Percentiles rank a stretch among this genome's conserved stretches.
phyloP scores from a whole-genome alignment of 2,113 vertebrate genomes.

The Trachemys scripta region DNA sequence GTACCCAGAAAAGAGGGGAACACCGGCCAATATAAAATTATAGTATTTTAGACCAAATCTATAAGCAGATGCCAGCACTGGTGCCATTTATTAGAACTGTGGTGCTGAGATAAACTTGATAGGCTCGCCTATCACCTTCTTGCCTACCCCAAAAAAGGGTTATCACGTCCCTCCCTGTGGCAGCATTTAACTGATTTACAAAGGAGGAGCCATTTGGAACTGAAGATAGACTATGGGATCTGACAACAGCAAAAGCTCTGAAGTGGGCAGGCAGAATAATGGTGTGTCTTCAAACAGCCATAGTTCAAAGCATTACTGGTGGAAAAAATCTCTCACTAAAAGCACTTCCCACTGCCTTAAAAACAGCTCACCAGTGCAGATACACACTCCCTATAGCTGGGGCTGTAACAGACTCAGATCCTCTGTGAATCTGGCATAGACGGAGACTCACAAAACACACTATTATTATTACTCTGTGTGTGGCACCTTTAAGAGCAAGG shows the following conservation, averaged over 20 bases:
- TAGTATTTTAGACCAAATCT: slow-evolving; percentile 1
- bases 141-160: slow-evolving; percentile 36
- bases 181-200: slow-evolving; percentile 53
- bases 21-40: background rate
- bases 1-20: background rate
- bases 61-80: slow-evolving; percentile 23
- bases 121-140: slow-evolving; percentile 41
- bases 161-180: slow-evolving; percentile 49
- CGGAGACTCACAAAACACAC: background rate
- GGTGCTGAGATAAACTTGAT: slow-evolving; percentile 57
- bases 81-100: slow-evolving; percentile 46
- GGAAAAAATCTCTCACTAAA: slow-evolving; percentile 17
- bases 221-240: background rate
- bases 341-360: slow-evolving; percentile 26
- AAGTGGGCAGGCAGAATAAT: background rate
- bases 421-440: background rate
- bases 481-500: background rate
- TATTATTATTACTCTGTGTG: background rate
- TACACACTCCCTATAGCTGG: background rate
- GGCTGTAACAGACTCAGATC: background rate
- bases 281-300: background rate
- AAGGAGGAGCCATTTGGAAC: slow-evolving; percentile 50
- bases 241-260: background rate
- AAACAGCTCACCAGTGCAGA: slow-evolving; percentile 31
- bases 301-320: background rate